Conservation (phyloP, 1,140 invertebrate genomes). For the Belonocnema kinseyi region DNA sequence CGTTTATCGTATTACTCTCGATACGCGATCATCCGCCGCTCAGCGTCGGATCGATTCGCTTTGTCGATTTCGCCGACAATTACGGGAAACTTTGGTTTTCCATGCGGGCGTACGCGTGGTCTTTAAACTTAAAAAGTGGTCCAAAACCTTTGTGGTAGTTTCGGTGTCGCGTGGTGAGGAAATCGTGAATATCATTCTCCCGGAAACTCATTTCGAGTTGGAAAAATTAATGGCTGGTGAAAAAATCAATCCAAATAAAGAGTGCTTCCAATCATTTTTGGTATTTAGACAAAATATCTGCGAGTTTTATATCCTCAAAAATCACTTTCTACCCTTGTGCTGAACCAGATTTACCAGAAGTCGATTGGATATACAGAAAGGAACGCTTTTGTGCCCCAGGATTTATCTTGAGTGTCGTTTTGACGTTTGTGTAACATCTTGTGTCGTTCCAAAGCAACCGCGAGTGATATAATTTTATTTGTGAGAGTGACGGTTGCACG, state of each 20-base stretch:
- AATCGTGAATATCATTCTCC: not conserved
- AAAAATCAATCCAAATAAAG: not conserved
- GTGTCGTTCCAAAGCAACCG: not conserved
- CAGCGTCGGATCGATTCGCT: constrained; percentile 29
- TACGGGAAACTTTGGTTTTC: not conserved
- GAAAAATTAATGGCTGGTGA: too few relatives aligned
- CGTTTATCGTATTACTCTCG: constrained; percentile 48
- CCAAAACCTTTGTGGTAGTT: constrained; percentile 5
- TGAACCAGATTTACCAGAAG: too few relatives aligned
- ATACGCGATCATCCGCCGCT: constrained; percentile 43
- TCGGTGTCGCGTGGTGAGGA: not conserved
- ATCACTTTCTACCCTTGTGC: not conserved
- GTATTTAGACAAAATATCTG: not conserved
- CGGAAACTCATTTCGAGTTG: constrained; percentile 35
- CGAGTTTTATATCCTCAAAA: not conserved
- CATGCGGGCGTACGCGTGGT: not conserved
- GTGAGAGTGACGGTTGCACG: constrained; percentile 48
- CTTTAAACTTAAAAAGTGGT: not conserved
- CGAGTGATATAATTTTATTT: constrained; percentile 34
- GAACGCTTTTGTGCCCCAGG: not conserved
- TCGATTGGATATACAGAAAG: not conserved
- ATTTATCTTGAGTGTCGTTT: not conserved
- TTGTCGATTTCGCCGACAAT: constrained; percentile 24
- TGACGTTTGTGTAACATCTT: not conserved
- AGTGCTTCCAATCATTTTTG: not conserved